These are phyloP conservation scores for Gorsachius magnificus DNA, from an alignment of 2,797 vertebrate species.

Conservation along the genomic window DNA sequence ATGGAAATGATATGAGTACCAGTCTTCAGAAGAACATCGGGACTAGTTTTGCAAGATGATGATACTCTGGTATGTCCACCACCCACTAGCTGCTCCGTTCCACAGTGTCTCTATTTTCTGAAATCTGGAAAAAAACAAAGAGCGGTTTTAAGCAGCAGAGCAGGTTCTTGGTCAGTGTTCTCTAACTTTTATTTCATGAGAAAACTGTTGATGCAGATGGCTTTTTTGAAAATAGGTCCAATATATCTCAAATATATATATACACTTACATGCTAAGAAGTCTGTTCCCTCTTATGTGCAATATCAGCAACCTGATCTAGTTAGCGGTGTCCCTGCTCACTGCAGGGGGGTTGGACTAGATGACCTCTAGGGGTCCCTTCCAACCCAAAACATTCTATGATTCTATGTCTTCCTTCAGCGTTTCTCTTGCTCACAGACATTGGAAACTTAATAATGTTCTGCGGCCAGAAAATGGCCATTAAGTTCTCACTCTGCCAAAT, in stretches of 20 bases:
- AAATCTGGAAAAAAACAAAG: neutral
- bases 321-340: too few species aligned
- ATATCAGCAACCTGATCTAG: neutral
- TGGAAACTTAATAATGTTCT: neutral
- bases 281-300: neutral
- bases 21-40: neutral
- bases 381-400: too few species aligned
- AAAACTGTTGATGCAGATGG: neutral
- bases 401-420: neutral
- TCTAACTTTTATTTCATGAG: neutral
- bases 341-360: too few species aligned
- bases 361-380: too few species aligned
- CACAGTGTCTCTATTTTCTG: neutral
- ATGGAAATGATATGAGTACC: neutral
- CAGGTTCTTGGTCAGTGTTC: neutral
- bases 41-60: neutral
- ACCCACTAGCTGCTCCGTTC: neutral
- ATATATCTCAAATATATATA: neutral
- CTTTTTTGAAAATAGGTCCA: neutral
- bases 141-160: neutral
- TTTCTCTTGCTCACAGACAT: neutral
- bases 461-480: neutral
- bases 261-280: neutral
- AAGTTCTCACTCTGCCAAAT: neutral
- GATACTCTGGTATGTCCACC: neutral